A percentile compares a stretch with the other conserved stretches of the same genome.
Evolutionary conservation across 2,797 vertebrate species (phyloP).

Genomic region (Poecilia picta): DNA sequence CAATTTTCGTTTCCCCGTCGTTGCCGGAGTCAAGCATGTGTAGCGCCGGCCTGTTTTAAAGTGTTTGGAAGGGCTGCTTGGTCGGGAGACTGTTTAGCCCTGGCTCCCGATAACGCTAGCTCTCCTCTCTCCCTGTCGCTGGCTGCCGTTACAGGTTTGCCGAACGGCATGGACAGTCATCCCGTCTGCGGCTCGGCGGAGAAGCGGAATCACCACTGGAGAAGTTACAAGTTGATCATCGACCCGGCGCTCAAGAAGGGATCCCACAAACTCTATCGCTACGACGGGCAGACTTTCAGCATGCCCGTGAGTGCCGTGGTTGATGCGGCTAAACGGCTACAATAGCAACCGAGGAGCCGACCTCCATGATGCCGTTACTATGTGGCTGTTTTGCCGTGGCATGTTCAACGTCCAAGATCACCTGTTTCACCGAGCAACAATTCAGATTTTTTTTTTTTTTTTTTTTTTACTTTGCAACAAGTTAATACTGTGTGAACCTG

Average conservation of each 20-base stretch:
- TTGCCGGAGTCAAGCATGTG: slow-evolving; percentile 56
- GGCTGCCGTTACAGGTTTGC: slow-evolving; percentile 87
- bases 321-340: slow-evolving; percentile 47
- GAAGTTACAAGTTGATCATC: slow-evolving; percentile 99
- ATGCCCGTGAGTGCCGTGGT: slow-evolving; percentile 88
- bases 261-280: slow-evolving; percentile 96
- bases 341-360: slow-evolving; percentile 71
- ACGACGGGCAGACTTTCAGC: slow-evolving; percentile 96
- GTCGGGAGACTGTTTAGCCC: slow-evolving; percentile 44
- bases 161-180: slow-evolving; percentile 98
- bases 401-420: neutral
- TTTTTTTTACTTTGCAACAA: slow-evolving; percentile 62
- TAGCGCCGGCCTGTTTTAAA: slow-evolving; percentile 44
- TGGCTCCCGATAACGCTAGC: slow-evolving; percentile 59
- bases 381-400: slow-evolving; percentile 46
- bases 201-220: slow-evolving; percentile 98
- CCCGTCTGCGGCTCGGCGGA: slow-evolving; percentile 92
- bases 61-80: slow-evolving; percentile 50
- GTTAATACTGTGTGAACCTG: slow-evolving; percentile 56
- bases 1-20: slow-evolving; percentile 57
- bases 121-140: slow-evolving; percentile 59
- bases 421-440: neutral
- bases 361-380: slow-evolving; percentile 71
- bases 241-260: slow-evolving; percentile 98
- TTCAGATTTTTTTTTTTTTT: neutral